Base-by-base conservation (phyloP, 2,888 invertebrate genomes). In the Lasioglossum calceatum region DNA sequence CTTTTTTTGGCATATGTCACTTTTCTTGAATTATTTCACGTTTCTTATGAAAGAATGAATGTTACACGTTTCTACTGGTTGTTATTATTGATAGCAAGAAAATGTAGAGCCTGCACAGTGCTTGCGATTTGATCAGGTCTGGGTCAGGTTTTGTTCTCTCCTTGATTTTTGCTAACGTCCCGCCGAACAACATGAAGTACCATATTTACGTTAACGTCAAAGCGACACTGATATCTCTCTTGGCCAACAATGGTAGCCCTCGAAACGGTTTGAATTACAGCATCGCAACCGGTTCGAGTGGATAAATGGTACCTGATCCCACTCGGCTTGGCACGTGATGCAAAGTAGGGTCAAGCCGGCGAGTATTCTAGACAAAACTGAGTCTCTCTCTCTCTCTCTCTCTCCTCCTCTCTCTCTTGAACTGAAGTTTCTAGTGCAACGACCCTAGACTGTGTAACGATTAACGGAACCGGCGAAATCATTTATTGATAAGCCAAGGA, bases 291-390 rank as follows among this genome's bases (percentile, higher is more conserved):
- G 84, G 91, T 87, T 80, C 77, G 84, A 89, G 86, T 86, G 87
- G 87, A 91, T 91, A 89, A 91, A 88, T 89, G 89, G 82, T 90
- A 91, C 82, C 88, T 84, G 87, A 91, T 91, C 87, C 87, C 85
- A 85, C 77, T 88, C 82, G 83, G 71, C 83, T 72, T 79, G 79
- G 84, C 87, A 81, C 82, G 86, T 85, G 90, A 87, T 90, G 90
- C 85, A 90, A 89, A 90, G 78, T 86, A 86, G 90, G 89, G 86
- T 90, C 89, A 88, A 90, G 88, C 76, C 88, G 86, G 79, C 76
- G 73, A 23, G 79, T 64, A 85, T 67, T 85, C 86, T 83, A 82
- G 86, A 86, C 86, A 81, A 90, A 89, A 85, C 87, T 90, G 79
- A 83, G 44, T 54, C 73, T 39, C 36, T 27, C 61, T 61, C 58